Evolutionary conservation across 2,888 invertebrate species (phyloP).

Genomic region (Heliconius ethilla): DNA sequence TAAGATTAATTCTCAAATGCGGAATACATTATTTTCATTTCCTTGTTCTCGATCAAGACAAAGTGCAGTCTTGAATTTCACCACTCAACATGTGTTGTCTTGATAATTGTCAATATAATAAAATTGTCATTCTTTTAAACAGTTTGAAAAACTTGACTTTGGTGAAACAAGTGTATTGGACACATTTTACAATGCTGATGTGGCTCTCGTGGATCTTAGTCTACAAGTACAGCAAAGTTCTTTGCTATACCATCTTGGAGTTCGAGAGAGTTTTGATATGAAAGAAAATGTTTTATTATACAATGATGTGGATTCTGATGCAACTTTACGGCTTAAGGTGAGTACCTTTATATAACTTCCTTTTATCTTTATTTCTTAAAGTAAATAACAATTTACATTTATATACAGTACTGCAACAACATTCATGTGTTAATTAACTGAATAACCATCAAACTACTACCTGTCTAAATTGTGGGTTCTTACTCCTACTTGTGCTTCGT

Average conservation of each 20-base stretch:
- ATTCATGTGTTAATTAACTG: not conserved
- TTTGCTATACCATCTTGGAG: constrained; percentile 97
- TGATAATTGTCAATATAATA: not conserved
- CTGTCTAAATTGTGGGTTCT: not conserved
- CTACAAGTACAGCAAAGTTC: constrained; percentile 95
- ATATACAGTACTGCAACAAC: not conserved
- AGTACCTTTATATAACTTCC: constrained; percentile 8
- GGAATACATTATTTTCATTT: too few species aligned
- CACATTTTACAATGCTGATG: constrained; percentile 98
- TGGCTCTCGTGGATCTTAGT: constrained; percentile 97
- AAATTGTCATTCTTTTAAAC: constrained; percentile 42
- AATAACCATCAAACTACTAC: not conserved
- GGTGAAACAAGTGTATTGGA: constrained; percentile 97
- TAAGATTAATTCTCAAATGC: too few species aligned
- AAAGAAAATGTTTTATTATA: constrained; percentile 94
- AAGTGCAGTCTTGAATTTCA: too few species aligned
- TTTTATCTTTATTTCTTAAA: not conserved
- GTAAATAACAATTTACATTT: not conserved
- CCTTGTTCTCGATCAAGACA: too few species aligned
- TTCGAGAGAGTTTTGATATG: constrained; percentile 98
- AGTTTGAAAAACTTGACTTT: constrained; percentile 98
- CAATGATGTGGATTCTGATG: constrained; percentile 94
- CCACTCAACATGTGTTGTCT: too few species aligned
- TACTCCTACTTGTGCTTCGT: too few species aligned
- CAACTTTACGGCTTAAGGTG: constrained; percentile 94